phyloP scores from a whole-genome alignment of 1,140 invertebrate genomes.

The Pseudomyrmex dendroicus region DNA sequence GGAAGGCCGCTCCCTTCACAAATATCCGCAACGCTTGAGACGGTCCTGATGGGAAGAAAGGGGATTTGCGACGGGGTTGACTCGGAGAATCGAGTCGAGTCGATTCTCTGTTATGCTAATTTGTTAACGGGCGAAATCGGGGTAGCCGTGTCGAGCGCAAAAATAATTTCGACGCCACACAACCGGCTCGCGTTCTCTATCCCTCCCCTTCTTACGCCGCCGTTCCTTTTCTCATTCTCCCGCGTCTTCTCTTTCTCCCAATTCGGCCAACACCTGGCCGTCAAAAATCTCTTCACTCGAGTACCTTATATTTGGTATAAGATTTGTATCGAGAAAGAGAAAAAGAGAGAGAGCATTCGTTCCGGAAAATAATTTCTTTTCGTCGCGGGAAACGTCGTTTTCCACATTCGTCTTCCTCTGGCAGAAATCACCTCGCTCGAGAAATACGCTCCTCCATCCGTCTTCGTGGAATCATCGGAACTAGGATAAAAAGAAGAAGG shows the following conservation, averaged over 20 bases:
- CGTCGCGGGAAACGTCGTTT: conserved; percentile 8
- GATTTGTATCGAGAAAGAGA: too few relatives aligned
- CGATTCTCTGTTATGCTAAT: conserved; percentile 85
- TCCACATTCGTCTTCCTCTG: conserved; percentile 53
- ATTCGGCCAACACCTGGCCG: conserved; percentile 30
- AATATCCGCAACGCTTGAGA: conserved; percentile 80
- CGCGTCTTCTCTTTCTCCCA: background rate
- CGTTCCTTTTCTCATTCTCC: conserved; percentile 37
- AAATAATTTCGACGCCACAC: conserved; percentile 77
- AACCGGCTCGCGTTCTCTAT: conserved; percentile 40
- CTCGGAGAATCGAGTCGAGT: conserved; percentile 75
- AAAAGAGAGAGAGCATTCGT: conserved; percentile 8
- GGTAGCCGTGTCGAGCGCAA: conserved; percentile 72
- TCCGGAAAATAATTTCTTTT: conserved; percentile 50
- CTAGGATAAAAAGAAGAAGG: background rate
- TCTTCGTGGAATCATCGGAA: conserved; percentile 44
- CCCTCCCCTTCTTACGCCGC: background rate
- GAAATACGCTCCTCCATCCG: conserved; percentile 48
- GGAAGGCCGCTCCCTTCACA: conserved; percentile 70
- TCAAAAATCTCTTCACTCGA: conserved; percentile 27
- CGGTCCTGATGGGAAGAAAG: conserved; percentile 69
- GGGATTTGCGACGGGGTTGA: conserved; percentile 78
- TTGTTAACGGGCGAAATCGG: conserved; percentile 82
- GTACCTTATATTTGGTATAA: background rate
- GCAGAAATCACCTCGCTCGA: conserved; percentile 12